Evolutionary conservation across 1,140 invertebrate genomes (phyloP).

Genomic region (Drosophila pandora): DNA sequence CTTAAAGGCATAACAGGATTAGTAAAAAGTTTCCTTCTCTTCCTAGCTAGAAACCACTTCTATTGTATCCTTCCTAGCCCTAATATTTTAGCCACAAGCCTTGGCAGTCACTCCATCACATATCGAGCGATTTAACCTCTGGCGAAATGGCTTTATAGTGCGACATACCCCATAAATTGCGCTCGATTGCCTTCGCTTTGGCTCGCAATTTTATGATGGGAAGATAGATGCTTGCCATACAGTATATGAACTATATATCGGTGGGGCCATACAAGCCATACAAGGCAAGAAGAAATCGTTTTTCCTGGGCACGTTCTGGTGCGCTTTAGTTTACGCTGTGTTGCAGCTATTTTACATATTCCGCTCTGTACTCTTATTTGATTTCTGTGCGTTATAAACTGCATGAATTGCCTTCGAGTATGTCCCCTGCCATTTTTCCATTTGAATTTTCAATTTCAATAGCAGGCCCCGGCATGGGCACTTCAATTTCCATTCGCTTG

Average conservation of each 20-base stretch:
- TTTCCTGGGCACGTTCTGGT: conserved; percentile 49
- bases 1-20: no score
- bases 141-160: conserved; percentile 36
- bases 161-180: conserved; percentile 28
- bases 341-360: conserved; percentile 60
- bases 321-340: conserved; percentile 42
- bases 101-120: conserved; percentile 6
- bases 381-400: conserved; percentile 35
- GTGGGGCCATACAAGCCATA: not conserved
- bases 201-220: conserved; percentile 50
- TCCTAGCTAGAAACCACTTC: no score
- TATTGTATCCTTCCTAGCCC: no score
- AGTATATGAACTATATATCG: conserved; percentile 16
- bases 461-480: not conserved
- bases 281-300: conserved; percentile 31
- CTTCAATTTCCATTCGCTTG: conserved; percentile 15
- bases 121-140: conserved; percentile 23
- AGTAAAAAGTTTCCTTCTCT: no score
- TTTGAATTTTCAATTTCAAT: conserved; percentile 32
- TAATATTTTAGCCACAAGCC: not conserved
- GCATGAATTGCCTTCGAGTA: conserved; percentile 34
- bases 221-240: conserved; percentile 10
- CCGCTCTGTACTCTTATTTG: conserved; percentile 14
- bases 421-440: conserved; percentile 15
- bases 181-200: conserved; percentile 11